Evolutionary conservation across 1,140 invertebrate species (phyloP).

Genomic region (Meloidogyne chitwoodi): DNA sequence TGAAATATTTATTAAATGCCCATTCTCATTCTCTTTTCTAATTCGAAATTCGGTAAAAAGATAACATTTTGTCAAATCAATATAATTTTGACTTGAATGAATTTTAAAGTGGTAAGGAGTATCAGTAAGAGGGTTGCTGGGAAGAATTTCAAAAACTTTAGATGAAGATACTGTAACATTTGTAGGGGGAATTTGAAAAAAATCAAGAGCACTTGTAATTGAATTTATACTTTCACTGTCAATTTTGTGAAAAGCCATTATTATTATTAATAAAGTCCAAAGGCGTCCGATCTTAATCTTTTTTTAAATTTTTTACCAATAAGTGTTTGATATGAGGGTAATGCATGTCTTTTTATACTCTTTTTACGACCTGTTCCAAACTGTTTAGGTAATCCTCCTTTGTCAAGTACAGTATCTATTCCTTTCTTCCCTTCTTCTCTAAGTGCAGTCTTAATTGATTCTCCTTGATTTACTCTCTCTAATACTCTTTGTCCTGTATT

Average conservation of each 20-base stretch:
- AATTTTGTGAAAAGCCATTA: not conserved
- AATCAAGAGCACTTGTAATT: no score
- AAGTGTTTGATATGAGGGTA: not conserved
- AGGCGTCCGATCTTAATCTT: not conserved
- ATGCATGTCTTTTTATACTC: not conserved
- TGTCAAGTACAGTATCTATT: not conserved
- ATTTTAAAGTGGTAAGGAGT: no score
- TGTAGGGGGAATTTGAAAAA: no score
- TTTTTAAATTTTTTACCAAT: not conserved
- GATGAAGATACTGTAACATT: no score
- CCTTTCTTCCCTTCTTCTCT: not conserved
- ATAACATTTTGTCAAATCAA: slow-evolving; percentile 5
- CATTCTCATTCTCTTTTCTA: not conserved
- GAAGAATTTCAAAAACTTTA: no score
- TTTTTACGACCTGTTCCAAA: not conserved
- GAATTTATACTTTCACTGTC: no score
- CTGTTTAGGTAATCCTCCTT: not conserved
- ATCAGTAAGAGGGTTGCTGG: no score
- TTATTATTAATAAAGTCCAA: slow-evolving; percentile 9
- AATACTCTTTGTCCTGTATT: not conserved
- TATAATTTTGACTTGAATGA: not conserved
- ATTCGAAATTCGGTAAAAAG: slow-evolving; percentile 6
- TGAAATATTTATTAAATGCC: no score
- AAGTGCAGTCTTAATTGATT: not conserved
- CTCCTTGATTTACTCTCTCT: slow-evolving; percentile 1